Conservation (phyloP, 1,140 invertebrate genomes). For the Notospermus geniculatus region DNA sequence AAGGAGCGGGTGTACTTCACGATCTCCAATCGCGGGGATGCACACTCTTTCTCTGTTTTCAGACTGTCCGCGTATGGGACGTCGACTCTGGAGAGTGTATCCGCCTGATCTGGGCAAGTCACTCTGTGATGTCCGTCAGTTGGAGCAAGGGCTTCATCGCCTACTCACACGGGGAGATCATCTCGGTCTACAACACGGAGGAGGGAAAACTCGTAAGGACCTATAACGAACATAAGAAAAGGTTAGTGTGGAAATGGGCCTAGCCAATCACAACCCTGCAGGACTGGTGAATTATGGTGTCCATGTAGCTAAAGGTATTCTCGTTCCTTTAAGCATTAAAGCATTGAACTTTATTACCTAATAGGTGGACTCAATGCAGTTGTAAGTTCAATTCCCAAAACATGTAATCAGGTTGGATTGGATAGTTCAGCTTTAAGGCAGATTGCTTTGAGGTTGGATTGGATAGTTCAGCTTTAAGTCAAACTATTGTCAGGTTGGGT, state of each 20-base stretch:
- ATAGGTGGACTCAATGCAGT: not conserved
- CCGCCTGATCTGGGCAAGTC: conserved; percentile 37
- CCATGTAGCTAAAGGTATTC: not conserved
- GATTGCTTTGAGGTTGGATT: no score
- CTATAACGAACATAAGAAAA: conserved; percentile 39
- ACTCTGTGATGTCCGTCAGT: conserved; percentile 41
- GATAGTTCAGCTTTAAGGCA: no score
- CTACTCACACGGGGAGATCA: conserved; percentile 34
- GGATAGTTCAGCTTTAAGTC: not conserved
- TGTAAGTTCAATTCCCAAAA: no score
- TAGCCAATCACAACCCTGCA: no score
- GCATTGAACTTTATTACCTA: not conserved
- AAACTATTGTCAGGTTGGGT: not conserved
- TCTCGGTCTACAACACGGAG: conserved; percentile 37
- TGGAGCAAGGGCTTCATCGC: conserved; percentile 41
- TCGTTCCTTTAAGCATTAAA: not conserved
- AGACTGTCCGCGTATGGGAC: conserved; percentile 39
- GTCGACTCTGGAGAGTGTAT: conserved; percentile 26
- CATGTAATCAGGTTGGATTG: no score
- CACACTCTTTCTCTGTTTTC: conserved; percentile 5
- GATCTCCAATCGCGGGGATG: not conserved
- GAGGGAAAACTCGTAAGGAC: conserved; percentile 32
- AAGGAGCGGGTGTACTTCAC: no score
- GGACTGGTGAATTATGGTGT: no score
- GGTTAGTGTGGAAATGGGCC: no score